These are phyloP conservation scores for Scomber colias DNA, from an alignment of 2,113 vertebrate species.

Conservation along the genomic window DNA sequence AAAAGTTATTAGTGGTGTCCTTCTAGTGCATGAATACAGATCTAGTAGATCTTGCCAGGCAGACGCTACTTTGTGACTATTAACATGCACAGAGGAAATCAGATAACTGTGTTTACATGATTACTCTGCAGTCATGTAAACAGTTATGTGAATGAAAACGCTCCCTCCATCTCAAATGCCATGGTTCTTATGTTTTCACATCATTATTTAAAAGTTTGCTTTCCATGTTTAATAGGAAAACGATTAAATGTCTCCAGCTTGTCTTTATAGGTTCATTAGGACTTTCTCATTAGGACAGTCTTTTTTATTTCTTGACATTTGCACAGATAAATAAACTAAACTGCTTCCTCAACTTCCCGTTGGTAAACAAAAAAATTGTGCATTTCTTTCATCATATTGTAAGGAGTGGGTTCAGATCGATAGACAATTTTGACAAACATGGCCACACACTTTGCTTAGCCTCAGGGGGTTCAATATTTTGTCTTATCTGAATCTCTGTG, in stretches of 20 bases:
- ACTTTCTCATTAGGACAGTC: too few species aligned
- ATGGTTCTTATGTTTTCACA: not conserved
- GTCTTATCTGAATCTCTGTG: not conserved
- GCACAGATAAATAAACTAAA: too few species aligned
- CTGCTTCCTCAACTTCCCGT: not conserved
- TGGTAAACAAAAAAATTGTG: not conserved
- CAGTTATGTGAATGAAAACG: not conserved
- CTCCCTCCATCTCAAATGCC: constrained; percentile 6
- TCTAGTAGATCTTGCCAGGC: not conserved
- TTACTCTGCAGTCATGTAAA: not conserved
- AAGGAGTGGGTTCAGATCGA: not conserved
- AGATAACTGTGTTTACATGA: not conserved
- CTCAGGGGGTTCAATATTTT: not conserved
- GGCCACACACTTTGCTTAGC: not conserved
- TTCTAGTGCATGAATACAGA: too few species aligned
- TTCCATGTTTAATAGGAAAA: not conserved
- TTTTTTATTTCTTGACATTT: too few species aligned
- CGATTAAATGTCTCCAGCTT: not conserved
- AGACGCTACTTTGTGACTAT: not conserved
- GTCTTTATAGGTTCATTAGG: too few species aligned
- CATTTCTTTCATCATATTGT: not conserved
- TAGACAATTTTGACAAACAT: not conserved
- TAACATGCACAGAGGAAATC: not conserved
- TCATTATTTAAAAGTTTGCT: not conserved
- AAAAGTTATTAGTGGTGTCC: not conserved